phyloP scores from a whole-genome alignment of 2,113 vertebrate genomes.

The Elephantulus edwardii region DNA sequence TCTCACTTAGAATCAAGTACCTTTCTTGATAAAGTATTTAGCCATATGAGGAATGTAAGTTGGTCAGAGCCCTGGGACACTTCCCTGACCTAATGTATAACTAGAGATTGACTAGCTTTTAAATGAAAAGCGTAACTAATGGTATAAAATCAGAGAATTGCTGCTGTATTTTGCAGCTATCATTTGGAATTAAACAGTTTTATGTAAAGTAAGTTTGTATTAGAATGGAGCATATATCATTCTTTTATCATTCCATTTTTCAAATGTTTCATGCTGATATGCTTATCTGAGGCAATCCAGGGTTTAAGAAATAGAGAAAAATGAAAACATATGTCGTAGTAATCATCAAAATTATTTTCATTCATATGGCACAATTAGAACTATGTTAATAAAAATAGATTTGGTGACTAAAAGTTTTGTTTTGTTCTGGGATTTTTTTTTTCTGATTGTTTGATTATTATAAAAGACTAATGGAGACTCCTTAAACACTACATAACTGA shows the following conservation, averaged over 20 bases:
- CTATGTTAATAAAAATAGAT: too few species aligned
- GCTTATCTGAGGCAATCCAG: neutral
- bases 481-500: too few species aligned
- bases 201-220: neutral
- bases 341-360: neutral
- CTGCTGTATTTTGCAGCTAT: neutral
- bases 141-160: neutral
- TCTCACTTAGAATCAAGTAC: neutral
- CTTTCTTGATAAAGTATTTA: neutral
- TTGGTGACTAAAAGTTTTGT: too few species aligned
- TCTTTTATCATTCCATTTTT: neutral
- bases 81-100: neutral
- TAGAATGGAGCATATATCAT: neutral
- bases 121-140: neutral
- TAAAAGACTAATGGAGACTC: too few species aligned
- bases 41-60: neutral
- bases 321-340: neutral
- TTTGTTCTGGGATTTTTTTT: too few species aligned
- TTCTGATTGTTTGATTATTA: too few species aligned
- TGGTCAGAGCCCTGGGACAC: neutral
- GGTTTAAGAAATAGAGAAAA: neutral
- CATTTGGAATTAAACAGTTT: neutral
- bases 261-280: neutral
- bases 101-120: neutral
- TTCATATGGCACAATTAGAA: too few species aligned